Evolutionary conservation across 2,797 vertebrate species (phyloP).

Genomic region (Trichosurus vulpecula): DNA sequence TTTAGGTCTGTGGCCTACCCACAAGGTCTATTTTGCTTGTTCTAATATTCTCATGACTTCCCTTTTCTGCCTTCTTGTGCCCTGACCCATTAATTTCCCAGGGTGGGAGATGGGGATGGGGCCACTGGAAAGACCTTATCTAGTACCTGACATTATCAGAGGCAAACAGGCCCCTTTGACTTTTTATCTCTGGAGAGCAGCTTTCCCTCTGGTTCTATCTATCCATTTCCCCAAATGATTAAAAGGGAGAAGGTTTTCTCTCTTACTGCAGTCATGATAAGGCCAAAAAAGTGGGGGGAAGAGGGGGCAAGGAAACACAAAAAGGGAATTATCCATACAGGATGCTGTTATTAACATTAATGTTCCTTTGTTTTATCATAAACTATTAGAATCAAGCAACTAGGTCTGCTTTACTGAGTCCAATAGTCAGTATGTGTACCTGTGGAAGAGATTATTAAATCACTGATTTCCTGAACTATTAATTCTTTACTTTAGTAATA

Average conservation of each 20-base stretch:
- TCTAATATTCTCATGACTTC: not conserved
- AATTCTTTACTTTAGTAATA: not conserved
- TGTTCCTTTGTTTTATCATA: not conserved
- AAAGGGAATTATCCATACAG: not conserved
- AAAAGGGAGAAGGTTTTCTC: not conserved
- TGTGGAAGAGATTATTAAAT: not conserved
- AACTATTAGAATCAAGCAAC: not conserved
- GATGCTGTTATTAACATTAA: not conserved
- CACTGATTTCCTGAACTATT: not conserved
- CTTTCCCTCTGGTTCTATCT: not conserved
- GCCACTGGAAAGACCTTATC: not conserved
- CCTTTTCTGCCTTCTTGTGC: not conserved
- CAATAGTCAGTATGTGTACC: not conserved
- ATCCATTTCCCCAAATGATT: not conserved
- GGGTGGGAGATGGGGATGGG: fast-evolving
- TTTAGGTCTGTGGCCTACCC: not conserved
- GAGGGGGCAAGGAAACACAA: no score
- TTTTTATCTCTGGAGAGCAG: not conserved
- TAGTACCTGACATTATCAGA: not conserved
- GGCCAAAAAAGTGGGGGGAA: no score
- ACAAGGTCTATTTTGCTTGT: not conserved
- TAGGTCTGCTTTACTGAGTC: not conserved
- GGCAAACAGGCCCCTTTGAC: not conserved
- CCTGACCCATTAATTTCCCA: not conserved
- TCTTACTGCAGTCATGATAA: not conserved